A percentile compares a stretch with the other conserved stretches of the same genome.
Conservation (phyloP, 2,888 invertebrate species). For the Eupithecia exiguata region DNA sequence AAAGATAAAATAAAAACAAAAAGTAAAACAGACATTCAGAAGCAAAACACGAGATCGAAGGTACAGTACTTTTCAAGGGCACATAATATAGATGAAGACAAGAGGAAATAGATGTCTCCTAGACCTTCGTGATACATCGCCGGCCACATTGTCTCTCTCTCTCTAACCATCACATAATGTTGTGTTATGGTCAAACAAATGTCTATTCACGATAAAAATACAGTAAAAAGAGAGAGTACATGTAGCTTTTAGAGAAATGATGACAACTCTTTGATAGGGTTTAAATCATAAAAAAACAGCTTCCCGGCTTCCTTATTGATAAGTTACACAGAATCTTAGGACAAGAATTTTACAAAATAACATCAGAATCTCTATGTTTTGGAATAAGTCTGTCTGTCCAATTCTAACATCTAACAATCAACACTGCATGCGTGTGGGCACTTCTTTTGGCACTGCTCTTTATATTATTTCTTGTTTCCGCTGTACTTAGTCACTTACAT, state of each 20-base stretch:
- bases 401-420: neutral
- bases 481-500: slow-evolving; percentile 38
- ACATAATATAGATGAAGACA: neutral
- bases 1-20: neutral
- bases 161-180: too few species aligned
- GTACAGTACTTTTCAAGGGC: neutral
- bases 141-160: too few species aligned
- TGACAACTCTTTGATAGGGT: neutral
- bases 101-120: too few species aligned
- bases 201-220: too few species aligned
- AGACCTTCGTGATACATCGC: too few species aligned
- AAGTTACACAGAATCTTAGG: neutral
- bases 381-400: neutral
- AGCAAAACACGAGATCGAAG: neutral
- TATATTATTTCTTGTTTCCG: slow-evolving; percentile 42
- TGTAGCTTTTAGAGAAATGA: too few species aligned
- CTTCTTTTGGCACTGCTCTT: slow-evolving; percentile 43
- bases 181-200: too few species aligned
- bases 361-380: neutral
- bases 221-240: too few species aligned
- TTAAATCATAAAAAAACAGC: neutral
- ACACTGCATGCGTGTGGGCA: neutral
- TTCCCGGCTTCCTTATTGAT: neutral
- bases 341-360: neutral
- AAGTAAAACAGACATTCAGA: neutral